Percentiles rank a stretch among this genome's conserved stretches.
These are phyloP conservation scores for Drosophila tsacasi DNA, from an alignment of 1,140 invertebrate species.

Conservation along the genomic window DNA sequence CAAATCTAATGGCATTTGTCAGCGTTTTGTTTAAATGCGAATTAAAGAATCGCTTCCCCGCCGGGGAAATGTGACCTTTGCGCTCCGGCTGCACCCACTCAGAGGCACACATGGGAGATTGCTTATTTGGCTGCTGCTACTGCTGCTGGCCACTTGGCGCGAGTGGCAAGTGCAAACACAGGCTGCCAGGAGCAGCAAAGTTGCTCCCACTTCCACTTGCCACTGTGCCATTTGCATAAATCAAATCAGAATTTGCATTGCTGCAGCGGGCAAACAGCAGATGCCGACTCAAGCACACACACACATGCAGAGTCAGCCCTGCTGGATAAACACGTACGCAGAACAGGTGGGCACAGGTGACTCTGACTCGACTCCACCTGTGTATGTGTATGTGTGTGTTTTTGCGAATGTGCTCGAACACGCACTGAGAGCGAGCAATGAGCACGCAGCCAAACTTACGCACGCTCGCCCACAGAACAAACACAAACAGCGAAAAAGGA, in stretches of 20 bases:
- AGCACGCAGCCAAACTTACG: constrained; percentile 71
- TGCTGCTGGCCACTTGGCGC: constrained; percentile 51
- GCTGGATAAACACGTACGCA: constrained; percentile 45
- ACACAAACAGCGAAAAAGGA: constrained; percentile 25
- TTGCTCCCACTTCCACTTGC: not conserved
- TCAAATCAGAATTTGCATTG: constrained; percentile 83
- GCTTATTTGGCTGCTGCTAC: constrained; percentile 55
- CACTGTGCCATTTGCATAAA: constrained; percentile 77
- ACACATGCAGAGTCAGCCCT: not conserved
- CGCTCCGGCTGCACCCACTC: not conserved
- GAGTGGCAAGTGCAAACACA: constrained; percentile 58
- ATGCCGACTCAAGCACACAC: constrained; percentile 22
- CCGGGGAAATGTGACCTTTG: not conserved
- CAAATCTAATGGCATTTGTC: constrained; percentile 42
- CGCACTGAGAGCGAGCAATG: constrained; percentile 51
- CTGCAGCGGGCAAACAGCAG: constrained; percentile 32
- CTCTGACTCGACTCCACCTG: constrained; percentile 1
- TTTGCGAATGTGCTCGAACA: constrained; percentile 49
- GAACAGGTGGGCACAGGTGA: not conserved
- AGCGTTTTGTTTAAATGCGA: constrained; percentile 64
- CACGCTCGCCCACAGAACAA: constrained; percentile 39
- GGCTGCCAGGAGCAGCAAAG: constrained; percentile 32
- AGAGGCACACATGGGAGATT: constrained; percentile 40
- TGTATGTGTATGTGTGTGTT: not conserved
- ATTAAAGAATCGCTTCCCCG: constrained; percentile 59